Conservation (phyloP, 2,113 vertebrate species). For the Heloderma charlesbogerti region DNA sequence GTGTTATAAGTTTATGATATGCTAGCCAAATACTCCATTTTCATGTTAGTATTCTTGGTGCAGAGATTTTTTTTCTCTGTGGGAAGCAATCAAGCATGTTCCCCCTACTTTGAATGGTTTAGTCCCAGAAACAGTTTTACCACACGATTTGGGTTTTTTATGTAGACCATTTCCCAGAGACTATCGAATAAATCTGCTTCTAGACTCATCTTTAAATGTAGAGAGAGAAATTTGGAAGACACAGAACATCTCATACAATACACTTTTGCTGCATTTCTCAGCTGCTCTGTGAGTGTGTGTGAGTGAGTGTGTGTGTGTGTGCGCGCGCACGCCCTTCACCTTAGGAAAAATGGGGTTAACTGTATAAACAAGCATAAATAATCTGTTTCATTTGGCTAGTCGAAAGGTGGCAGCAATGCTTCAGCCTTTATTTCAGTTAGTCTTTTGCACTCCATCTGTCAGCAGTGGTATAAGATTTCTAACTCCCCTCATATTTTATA, state of each 20-base stretch:
- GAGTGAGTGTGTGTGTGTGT: rapidly evolving
- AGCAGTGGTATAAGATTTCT: background rate
- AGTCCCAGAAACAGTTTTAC: background rate
- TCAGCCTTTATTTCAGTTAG: constrained; percentile 49
- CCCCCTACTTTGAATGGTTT: background rate
- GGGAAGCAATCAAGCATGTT: background rate
- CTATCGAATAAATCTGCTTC: background rate
- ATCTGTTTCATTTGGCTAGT: constrained; percentile 21
- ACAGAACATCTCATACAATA: background rate
- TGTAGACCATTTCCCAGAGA: background rate
- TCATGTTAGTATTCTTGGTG: background rate
- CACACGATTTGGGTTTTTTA: background rate
- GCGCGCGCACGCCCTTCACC: rapidly evolving
- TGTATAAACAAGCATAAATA: background rate
- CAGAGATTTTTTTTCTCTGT: no score
- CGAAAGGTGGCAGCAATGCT: constrained; percentile 78
- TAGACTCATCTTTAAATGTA: background rate
- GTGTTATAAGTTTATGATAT: background rate
- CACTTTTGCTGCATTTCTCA: background rate
- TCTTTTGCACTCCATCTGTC: constrained; percentile 9
- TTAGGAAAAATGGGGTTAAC: no score
- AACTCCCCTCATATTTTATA: background rate
- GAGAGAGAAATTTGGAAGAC: background rate
- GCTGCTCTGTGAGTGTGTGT: background rate
- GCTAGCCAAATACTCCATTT: background rate